A percentile compares a stretch with the other conserved stretches of the same genome.
phyloP scores from a whole-genome alignment of 2,888 invertebrate genomes.

The Epirrhoe alternata region DNA sequence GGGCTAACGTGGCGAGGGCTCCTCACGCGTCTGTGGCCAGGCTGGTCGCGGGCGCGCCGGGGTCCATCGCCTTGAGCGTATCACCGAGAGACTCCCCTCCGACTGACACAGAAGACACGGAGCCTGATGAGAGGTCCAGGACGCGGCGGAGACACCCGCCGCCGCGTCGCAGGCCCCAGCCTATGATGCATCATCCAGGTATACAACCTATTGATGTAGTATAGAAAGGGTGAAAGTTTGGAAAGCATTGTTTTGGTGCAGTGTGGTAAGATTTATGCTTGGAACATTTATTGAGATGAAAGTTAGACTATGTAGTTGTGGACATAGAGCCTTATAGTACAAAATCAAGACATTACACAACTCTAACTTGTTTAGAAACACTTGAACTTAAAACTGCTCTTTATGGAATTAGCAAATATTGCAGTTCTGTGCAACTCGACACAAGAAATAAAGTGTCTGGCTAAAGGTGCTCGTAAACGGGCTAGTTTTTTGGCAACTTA shows the following conservation, averaged over 20 bases:
- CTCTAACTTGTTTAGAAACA: no score
- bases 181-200: slow-evolving; percentile 75
- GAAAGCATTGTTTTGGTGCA: neutral
- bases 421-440: no score
- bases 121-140: slow-evolving; percentile 75
- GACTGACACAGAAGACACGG: slow-evolving; percentile 79
- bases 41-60: slow-evolving; percentile 94
- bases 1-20: slow-evolving; percentile 94
- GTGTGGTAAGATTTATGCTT: no score
- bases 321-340: no score
- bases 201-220: neutral
- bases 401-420: no score
- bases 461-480: no score
- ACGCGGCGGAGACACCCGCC: slow-evolving; percentile 75
- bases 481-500: no score
- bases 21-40: slow-evolving; percentile 97
- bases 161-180: slow-evolving; percentile 72
- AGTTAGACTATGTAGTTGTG: no score
- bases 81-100: slow-evolving; percentile 85
- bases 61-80: slow-evolving; percentile 93
- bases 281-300: no score
- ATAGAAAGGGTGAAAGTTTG: neutral
- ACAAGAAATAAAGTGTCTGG: no score
- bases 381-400: no score
- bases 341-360: no score